Percentiles rank a stretch among this genome's conserved stretches.
Evolutionary conservation across 2,797 vertebrate species (phyloP).

Genomic region (Sparus aurata): DNA sequence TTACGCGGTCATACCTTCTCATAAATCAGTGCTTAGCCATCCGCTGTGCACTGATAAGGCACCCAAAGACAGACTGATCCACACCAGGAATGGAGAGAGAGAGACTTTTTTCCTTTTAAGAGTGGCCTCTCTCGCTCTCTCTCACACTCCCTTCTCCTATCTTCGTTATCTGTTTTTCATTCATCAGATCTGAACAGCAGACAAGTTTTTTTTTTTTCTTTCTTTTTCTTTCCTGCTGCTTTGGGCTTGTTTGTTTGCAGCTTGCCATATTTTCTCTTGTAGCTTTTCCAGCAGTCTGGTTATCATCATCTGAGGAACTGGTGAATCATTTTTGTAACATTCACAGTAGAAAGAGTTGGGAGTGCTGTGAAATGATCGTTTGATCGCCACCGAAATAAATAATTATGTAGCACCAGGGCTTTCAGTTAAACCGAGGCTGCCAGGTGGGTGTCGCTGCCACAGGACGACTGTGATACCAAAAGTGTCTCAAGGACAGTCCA

Average conservation of each 20-base stretch:
- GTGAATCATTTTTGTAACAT: slow-evolving; percentile 40
- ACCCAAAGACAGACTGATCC: slow-evolving; percentile 62
- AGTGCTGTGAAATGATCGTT: slow-evolving; percentile 35
- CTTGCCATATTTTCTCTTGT: slow-evolving; percentile 61
- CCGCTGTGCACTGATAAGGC: slow-evolving; percentile 76
- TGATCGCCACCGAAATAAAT: slow-evolving; percentile 32
- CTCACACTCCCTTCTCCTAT: slow-evolving; percentile 50
- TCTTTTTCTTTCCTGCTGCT: slow-evolving; percentile 14
- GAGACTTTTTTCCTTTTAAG: slow-evolving; percentile 28
- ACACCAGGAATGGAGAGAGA: slow-evolving; percentile 55
- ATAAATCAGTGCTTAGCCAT: slow-evolving; percentile 75
- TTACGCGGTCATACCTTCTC: slow-evolving; percentile 69
- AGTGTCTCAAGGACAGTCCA: slow-evolving; percentile 5
- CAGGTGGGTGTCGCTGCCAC: slow-evolving; percentile 1
- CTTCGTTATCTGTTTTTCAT: slow-evolving; percentile 70
- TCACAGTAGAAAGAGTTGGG: slow-evolving; percentile 34
- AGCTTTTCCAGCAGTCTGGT: slow-evolving; percentile 66
- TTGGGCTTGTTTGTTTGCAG: slow-evolving; percentile 54
- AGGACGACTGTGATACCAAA: neutral
- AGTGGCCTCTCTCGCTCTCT: slow-evolving; percentile 44
- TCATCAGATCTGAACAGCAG: slow-evolving; percentile 68
- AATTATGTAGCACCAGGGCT: slow-evolving; percentile 28
- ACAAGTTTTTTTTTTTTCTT: slow-evolving; percentile 31
- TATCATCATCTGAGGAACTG: slow-evolving; percentile 56
- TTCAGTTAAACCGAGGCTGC: slow-evolving; percentile 34